Evolutionary conservation across 2,888 invertebrate species (phyloP), one percentile per base, ranked within the genome.

Genomic region (Raillietiella orientalis): DNA sequence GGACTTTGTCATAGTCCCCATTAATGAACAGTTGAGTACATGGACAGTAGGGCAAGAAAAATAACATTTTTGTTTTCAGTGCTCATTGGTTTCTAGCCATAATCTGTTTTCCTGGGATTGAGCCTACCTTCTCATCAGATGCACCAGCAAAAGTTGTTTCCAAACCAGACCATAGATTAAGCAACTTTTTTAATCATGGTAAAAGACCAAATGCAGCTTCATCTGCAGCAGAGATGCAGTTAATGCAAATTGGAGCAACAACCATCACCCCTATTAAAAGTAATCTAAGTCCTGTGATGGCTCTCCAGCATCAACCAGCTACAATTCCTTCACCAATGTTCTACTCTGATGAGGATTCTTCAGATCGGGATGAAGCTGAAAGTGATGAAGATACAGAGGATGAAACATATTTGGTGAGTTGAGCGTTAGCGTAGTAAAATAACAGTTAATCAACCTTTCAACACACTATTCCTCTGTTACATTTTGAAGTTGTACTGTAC

Each of bases 21-120:
- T 96, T 28, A 90, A 93, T 53, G 87, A 93, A 52, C 74, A 77
- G 55, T 79, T n/a, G n/a, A n/a, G n/a, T n/a, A n/a, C n/a, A n/a
- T n/a, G n/a, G n/a, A n/a, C n/a, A n/a, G n/a, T n/a, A n/a, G n/a
- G n/a, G n/a, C n/a, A n/a, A n/a, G n/a, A n/a, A n/a, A n/a, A n/a
- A n/a, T n/a, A n/a, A n/a, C n/a, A n/a, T 26, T 14, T 33, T 32
- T 27, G 31, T 39, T 33, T 45, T 14, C 38, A 61, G 60, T 36
- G 53, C 71, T 23, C 93, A 93, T 53, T 93, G 93, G 93, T 90
- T 79, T 50, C 58, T 96, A 36, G 87, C 84, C 2, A 75, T 93
- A 25, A 72, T 96, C 28, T 93, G 90, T 45, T 90, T 67, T 45
- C 87, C 93, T 23, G 66, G 67, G 27, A 50, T 77, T 26, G 66